Evolutionary conservation across 2,113 vertebrate genomes (phyloP), one percentile per base, ranked within the genome.

Genomic region (Collichthys lucidus): DNA sequence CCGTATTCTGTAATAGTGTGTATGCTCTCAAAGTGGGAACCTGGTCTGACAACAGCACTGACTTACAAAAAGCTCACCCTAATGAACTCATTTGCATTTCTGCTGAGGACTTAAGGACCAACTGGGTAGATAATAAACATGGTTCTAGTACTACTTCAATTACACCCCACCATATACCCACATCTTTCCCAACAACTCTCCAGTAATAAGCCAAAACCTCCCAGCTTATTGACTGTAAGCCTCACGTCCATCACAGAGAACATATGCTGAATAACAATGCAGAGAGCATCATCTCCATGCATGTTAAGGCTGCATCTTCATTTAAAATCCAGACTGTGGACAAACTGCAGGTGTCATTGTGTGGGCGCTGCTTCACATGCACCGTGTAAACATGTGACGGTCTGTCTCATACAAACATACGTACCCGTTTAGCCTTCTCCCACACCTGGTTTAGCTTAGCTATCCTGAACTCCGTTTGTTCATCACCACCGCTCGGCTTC

Each of bases 401-500:
- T n/a, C n/a, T 4, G 20, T 64, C 3, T 77, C 3, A 1, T 16
- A 19, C 2, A 11, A 31, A 22, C 0, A 12, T 46, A 91, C 96
- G 91, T 91, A 99, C 97, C 96, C 97, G 80, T 85, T 94, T 92
- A 3, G 98, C 97, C 90, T 99, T 99, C 92, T 97, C 97, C 98
- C 98, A 99, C 42, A 98, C 86, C 91, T 99, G 97, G 91, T 96
- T 97, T 65, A 99, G 91, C 89, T 94, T 97, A 53, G 96, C 94
- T 73, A 98, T 96, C 24, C 98, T 96, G 89, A 99, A 98, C 86
- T 98, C 97, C 15, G 84, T 42, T 42, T 85, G 88, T 22, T 78
- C 92, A 12, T 84, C 95, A 17, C 52, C 35, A 47, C 4, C 75
- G 26, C 93, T 86, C 17, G 52, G 52, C 9, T 92, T 88, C 0